phyloP scores from a whole-genome alignment of 2,888 invertebrate genomes.

The Fabriciana adippe region DNA sequence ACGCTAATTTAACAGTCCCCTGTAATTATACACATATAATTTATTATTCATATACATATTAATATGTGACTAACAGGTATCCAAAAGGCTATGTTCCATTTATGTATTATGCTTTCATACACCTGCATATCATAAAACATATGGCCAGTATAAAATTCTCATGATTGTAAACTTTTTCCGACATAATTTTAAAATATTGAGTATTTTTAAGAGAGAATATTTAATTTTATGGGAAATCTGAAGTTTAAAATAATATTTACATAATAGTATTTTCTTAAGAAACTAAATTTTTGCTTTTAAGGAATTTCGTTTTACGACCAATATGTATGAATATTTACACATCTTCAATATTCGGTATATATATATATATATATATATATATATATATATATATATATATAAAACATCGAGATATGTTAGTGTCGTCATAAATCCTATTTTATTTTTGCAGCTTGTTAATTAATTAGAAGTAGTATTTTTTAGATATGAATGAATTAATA shows the following conservation, averaged over 20 bases:
- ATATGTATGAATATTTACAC: not conserved
- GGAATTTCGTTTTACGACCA: not conserved
- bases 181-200: not conserved
- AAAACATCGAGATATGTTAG: too few relatives aligned
- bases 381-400: not conserved
- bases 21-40: too few relatives aligned
- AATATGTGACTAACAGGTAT: too few relatives aligned
- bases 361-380: not conserved
- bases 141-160: slow-evolving; percentile 3
- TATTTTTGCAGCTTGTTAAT: too few relatives aligned
- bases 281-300: not conserved
- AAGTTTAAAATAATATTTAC: slow-evolving; percentile 3
- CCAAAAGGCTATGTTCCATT: too few relatives aligned
- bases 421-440: too few relatives aligned
- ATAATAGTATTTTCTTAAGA: not conserved
- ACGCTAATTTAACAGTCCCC: too few relatives aligned
- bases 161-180: not conserved
- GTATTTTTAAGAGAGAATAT: not conserved
- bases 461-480: too few relatives aligned
- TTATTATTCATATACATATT: too few relatives aligned
- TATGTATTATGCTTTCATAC: too few relatives aligned
- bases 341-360: not conserved
- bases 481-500: too few relatives aligned
- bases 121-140: not conserved
- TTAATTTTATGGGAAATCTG: not conserved